Evolutionary conservation across 2,888 invertebrate genomes (phyloP).

Genomic region (Kryphioiulus occultus): DNA sequence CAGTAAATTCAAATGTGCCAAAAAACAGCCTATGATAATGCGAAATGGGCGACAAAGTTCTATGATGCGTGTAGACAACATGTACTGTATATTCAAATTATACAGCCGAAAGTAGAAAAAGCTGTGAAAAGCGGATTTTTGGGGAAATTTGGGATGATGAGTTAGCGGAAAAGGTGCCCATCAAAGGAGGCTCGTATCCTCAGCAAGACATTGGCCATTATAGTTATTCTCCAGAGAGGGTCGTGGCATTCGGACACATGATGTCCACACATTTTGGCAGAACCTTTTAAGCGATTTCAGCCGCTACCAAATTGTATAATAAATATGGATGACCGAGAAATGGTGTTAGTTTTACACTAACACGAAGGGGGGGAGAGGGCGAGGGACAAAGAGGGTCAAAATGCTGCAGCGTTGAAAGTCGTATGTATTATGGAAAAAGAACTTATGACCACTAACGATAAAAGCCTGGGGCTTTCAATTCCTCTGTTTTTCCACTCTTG

Average conservation of each 20-base stretch:
- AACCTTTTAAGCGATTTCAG: conserved; percentile 45
- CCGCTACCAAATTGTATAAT: conserved; percentile 39
- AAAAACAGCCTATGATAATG: too few species aligned
- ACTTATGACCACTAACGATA: conserved; percentile 40
- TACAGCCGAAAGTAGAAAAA: background rate
- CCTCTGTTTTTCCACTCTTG: conserved; percentile 29
- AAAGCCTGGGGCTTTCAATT: conserved; percentile 37
- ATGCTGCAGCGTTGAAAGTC: background rate
- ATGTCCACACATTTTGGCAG: conserved; percentile 62
- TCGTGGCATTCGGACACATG: conserved; percentile 42
- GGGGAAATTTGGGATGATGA: too few species aligned
- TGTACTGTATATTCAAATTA: background rate
- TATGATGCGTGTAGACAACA: too few species aligned
- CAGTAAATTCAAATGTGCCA: too few species aligned
- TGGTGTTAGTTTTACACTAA: conserved; percentile 35
- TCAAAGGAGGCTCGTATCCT: background rate
- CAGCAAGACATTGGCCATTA: background rate
- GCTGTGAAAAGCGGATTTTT: too few species aligned
- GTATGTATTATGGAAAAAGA: conserved; percentile 39
- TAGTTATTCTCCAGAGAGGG: conserved; percentile 36
- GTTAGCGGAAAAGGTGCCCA: background rate
- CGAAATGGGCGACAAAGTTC: too few species aligned
- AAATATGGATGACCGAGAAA: conserved; percentile 55
- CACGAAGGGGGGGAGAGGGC: conserved; percentile 35
- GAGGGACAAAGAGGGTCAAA: background rate